Base-by-base conservation (phyloP, 2,797 vertebrate genomes). In the Falco columbarius region DNA sequence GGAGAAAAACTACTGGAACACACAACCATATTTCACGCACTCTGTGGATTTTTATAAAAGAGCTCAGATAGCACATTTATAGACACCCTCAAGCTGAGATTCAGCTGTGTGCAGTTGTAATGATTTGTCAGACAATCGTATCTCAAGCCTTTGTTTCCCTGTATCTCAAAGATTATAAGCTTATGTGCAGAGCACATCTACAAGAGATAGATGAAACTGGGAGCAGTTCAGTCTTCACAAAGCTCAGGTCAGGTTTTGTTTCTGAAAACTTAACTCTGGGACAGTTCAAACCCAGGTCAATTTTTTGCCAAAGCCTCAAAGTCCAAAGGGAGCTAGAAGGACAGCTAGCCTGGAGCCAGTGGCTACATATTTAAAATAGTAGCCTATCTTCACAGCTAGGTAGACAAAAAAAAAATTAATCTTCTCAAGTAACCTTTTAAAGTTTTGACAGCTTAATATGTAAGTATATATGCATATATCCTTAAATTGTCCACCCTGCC, bases 281-380 rank as follows among this genome's bases (percentile, higher is more conserved):
- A 92, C 71, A 85, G 90, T 95, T 96, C 92, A 96, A 95, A 90
- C 23, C 27, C 46, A 81, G 89, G 92, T 92, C 94, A 93, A 58
- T 36, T 51, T 96, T 86, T 44, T 93, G 90, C 47, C 73, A 84
- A 88, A 81, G 74, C 20, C 56, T 22, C 30, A 1, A 80, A 72
- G 26, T 85, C 79, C 61, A 74, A 82, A 66, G 70, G 32, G 58
- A 87, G 14, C 14, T 55, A 30, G 36, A 70, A 86, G 61, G n/a
- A 80, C 66, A 94, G 15, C 32, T 81, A 90, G 20, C 16, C 38
- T 36, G 42, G 32, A 85, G 74, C 15, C 77, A 77, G 72, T n/a
- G 83, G 44, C 67, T 68, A 52, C 34, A 24, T 14, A 74, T 68
- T 91, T 79, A 74, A 96, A 95, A 90, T 75, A 92, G 90, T 83